Evolutionary conservation across 2,113 vertebrate species (phyloP).

Genomic region (Forbesichthys papilliferus): DNA sequence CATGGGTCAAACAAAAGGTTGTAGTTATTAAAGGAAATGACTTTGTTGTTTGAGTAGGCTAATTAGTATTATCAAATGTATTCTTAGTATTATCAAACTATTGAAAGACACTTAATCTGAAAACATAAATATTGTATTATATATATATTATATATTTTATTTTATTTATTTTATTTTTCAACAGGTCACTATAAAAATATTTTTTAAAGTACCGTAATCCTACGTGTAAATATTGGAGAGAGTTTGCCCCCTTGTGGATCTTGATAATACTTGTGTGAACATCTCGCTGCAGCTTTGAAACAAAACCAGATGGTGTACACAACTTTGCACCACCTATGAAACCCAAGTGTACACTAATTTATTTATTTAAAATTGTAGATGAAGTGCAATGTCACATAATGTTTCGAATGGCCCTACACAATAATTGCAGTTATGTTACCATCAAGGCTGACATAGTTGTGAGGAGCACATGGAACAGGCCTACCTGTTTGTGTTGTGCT

Average conservation of each 20-base stretch:
- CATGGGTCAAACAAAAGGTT: constrained; percentile 14
- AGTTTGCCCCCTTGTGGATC: constrained; percentile 75
- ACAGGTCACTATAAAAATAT: background rate
- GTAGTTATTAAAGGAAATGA: constrained; percentile 37
- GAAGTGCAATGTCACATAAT: constrained; percentile 16
- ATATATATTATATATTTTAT: no score
- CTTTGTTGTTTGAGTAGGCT: constrained; percentile 31
- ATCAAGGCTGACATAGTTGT: constrained; percentile 12
- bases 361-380: background rate
- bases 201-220: background rate
- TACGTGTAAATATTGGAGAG: constrained; percentile 41
- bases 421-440: background rate
- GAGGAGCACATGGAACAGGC: constrained; percentile 16
- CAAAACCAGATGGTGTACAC: background rate
- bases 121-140: constrained; percentile 4
- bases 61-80: background rate
- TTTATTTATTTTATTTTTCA: no score
- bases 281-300: background rate
- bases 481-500: constrained; percentile 20
- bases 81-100: background rate
- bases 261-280: background rate
- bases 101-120: constrained; percentile 9
- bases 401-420: constrained; percentile 17
- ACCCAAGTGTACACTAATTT: constrained; percentile 22
- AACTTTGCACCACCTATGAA: constrained; percentile 1